Evolutionary conservation across 2,113 vertebrate genomes (phyloP), one percentile per base, ranked within the genome.

Genomic region (Carassius auratus): DNA sequence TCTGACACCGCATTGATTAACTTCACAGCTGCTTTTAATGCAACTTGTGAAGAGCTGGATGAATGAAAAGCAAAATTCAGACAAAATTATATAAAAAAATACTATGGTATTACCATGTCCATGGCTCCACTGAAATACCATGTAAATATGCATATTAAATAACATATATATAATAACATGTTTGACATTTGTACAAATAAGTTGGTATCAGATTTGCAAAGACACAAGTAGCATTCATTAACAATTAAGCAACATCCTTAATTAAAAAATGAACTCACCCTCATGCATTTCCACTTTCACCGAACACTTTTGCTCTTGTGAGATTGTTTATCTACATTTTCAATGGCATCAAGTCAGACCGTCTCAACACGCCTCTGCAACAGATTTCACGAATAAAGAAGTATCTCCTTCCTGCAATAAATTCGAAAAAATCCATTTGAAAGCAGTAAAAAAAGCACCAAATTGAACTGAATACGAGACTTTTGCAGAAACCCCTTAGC

Each of bases 281-380:
- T 82, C 80, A 55, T 71, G 62, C 80, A 82, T 71, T 82, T 82
- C 80, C 80, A 71, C 45, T 52, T 71, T 55, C 7, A 68, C 62
- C 52, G 19, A 55, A 38, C 80, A 36, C 80, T 30, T 66, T 66
- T 50, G 30, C 42, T 45, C 19, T 15, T 1, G 5, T 61, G 13
- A 64, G 57, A 45, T 45, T 19, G 3, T 36, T 64, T 15, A 62
- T 68, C 45, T 68, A 71, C 64, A 82, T 82, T 68, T 52, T 82
- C 19, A 82, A 36, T 23, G 62, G 12, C 42, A 33, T 55, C 2
- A 81, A 48, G 12, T 64, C 14, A 68, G 12, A 21, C 9, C n/a
- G 42, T 45, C 9, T 8, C 42, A 45, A 59, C 3, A 79, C 76
- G 55, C 0, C 33, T 55, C 48, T 19, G 23, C 48, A 26, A 15